Evolutionary conservation across 2,113 vertebrate species (phyloP), one percentile per base, ranked within the genome.

Genomic region (Salvelinus fontinalis): DNA sequence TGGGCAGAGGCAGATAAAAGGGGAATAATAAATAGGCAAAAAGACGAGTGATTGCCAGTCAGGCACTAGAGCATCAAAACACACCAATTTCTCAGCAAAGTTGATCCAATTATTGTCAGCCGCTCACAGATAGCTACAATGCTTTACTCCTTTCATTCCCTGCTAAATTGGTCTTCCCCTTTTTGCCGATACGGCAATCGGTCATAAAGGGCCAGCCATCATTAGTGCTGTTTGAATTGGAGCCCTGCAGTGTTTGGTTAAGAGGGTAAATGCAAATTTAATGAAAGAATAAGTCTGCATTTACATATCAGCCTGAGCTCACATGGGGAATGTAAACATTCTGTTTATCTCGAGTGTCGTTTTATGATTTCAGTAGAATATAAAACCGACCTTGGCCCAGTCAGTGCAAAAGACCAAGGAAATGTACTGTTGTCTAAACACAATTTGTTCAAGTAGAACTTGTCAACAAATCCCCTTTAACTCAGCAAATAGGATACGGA

Each of bases 301-400:
- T 99, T 99, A 98, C 98, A 99, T 99, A 99, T 99, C 98, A 97
- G 98, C 95, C 95, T 92, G 87, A 85, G 96, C 95, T 99, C 98
- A 99, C 97, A 96, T 90, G 94, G 95, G 94, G 93, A 95, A 94
- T 93, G 97, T 98, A 99, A 99, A 99, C 96, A 99, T 96, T 99
- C 96, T 99, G 98, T 99, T 99, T 99, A 99, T 99, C 98, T 99
- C 96, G 95, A 98, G 97, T 97, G 97, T 97, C 95, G 95, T 95
- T 98, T 97, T 97, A 98, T 97, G 97, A 99, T 98, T 99, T 97
- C 93, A 93, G 93, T 87, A 92, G 94, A 98, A 99, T 97, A 96
- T 97, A 97, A 97, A 97, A 96, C 94, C 95, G 96, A 97, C 96
- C 97, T 99, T 99, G 97, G 94, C 93, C 93, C 93, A 94, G 94